Evolutionary conservation across 2,888 invertebrate genomes (phyloP).

Genomic region (Esperia sulphurella): DNA sequence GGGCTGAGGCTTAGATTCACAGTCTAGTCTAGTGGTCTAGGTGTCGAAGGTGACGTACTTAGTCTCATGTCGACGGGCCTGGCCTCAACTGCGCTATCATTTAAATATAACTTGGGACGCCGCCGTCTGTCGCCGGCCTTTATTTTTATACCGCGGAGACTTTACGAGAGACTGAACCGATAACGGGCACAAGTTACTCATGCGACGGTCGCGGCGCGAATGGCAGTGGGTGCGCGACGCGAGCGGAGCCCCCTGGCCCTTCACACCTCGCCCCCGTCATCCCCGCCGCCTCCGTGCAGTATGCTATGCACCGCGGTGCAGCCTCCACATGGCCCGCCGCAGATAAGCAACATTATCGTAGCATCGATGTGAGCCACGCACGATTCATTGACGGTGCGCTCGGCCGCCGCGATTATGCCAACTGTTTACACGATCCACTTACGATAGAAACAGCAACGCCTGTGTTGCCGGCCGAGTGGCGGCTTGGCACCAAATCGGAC

Average conservation of each 20-base stretch:
- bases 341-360: constrained; percentile 26
- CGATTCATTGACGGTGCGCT: constrained; percentile 62
- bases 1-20: constrained; percentile 36
- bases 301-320: constrained; percentile 53
- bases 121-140: constrained; percentile 72
- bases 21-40: constrained; percentile 49
- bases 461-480: constrained; percentile 5
- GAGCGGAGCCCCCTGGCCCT: constrained; percentile 36
- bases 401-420: constrained; percentile 38
- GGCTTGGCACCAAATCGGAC: background rate
- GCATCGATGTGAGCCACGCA: constrained; percentile 28
- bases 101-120: constrained; percentile 74
- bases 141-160: constrained; percentile 71
- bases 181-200: constrained; percentile 32
- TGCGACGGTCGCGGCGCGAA: constrained; percentile 53
- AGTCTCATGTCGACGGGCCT: constrained; percentile 66
- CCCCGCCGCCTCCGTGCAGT: constrained; percentile 44
- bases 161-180: constrained; percentile 32
- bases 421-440: constrained; percentile 45
- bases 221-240: constrained; percentile 40
- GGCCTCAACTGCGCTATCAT: constrained; percentile 69
- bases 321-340: constrained; percentile 59
- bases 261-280: constrained; percentile 16
- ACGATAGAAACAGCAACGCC: constrained; percentile 37
- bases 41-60: constrained; percentile 58